phyloP scores from a whole-genome alignment of 2,113 vertebrate species.

The Datnioides undecimradiatus region DNA sequence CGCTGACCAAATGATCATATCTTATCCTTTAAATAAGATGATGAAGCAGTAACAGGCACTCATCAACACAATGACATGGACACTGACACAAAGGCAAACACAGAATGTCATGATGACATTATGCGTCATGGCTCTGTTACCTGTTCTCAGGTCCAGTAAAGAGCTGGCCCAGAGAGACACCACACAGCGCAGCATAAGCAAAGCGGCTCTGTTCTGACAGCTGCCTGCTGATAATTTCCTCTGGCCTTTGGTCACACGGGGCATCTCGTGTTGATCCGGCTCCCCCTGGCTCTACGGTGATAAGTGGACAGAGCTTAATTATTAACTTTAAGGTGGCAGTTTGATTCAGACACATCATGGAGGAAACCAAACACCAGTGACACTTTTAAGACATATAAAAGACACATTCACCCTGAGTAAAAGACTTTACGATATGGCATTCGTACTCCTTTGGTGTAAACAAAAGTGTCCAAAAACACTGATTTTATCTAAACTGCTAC shows the following conservation, averaged over 20 bases:
- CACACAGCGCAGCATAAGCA: constrained; percentile 89
- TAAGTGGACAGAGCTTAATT: constrained; percentile 33
- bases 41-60: not conserved
- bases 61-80: not conserved
- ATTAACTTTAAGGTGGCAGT: constrained; percentile 37
- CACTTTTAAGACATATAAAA: not conserved
- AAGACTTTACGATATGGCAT: not conserved
- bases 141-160: constrained; percentile 90
- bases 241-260: constrained; percentile 27
- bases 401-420: not conserved
- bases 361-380: not conserved
- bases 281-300: constrained; percentile 73
- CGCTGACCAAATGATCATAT: not conserved
- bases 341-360: not conserved
- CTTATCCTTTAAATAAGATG: not conserved
- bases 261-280: constrained; percentile 19
- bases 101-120: not conserved
- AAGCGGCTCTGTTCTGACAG: constrained; percentile 89
- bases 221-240: constrained; percentile 67
- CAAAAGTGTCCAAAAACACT: not conserved
- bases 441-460: not conserved
- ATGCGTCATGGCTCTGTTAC: constrained; percentile 50
- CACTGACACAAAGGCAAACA: too few relatives aligned
- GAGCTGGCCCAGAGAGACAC: constrained; percentile 86
- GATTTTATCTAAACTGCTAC: not conserved